phyloP scores from a whole-genome alignment of 2,888 invertebrate species.

The Antheraea yamamai region DNA sequence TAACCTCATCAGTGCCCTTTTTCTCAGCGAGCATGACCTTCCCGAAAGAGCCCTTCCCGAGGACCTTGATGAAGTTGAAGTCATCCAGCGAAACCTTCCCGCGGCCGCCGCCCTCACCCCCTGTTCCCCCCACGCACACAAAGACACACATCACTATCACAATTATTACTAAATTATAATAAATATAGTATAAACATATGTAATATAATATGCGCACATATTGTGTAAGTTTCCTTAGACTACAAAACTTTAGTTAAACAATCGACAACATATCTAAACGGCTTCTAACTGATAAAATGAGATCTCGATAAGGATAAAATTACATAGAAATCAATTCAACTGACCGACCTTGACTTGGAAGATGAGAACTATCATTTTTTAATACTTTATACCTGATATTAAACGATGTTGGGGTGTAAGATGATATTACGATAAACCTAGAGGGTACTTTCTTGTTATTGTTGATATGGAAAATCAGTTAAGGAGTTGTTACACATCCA shows the following conservation, averaged over 20 bases:
- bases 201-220: no score
- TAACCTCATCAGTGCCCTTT: slow-evolving; percentile 92
- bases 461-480: no score
- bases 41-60: slow-evolving; percentile 99
- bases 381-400: no score
- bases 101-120: slow-evolving; percentile 40
- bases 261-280: neutral
- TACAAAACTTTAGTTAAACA: neutral
- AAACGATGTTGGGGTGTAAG: no score
- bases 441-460: no score
- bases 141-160: slow-evolving; percentile 17
- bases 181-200: neutral
- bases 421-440: no score
- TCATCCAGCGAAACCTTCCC: slow-evolving; percentile 89
- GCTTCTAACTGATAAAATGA: neutral
- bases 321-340: no score
- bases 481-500: no score
- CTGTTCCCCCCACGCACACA: slow-evolving; percentile 37
- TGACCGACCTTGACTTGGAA: no score
- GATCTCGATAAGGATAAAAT: no score
- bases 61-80: slow-evolving; percentile 98
- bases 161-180: neutral
- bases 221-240: neutral
- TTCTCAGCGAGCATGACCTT: slow-evolving; percentile 99
- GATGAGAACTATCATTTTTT: no score